Evolutionary conservation across 2,888 invertebrate genomes (phyloP).

Genomic region (Eurytoma californica): DNA sequence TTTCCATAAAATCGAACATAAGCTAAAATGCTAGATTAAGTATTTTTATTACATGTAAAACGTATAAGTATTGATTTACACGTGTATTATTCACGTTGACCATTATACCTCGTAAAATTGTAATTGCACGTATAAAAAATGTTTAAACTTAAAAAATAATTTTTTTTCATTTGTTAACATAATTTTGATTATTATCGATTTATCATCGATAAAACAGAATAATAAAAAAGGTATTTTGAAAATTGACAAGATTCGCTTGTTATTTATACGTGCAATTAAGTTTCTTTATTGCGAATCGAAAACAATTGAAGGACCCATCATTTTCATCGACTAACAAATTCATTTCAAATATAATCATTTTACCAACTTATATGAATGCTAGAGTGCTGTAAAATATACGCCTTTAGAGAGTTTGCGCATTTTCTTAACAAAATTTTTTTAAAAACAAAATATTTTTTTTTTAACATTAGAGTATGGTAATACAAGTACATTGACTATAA

Average conservation of each 20-base stretch:
- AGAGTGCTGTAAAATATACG: conserved; percentile 74
- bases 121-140: conserved; percentile 23
- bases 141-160: neutral
- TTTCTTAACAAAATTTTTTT: conserved; percentile 46
- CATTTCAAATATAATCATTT: conserved; percentile 49
- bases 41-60: conserved; percentile 44
- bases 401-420: conserved; percentile 72
- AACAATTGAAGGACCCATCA: conserved; percentile 23
- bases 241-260: neutral
- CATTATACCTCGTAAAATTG: conserved; percentile 36
- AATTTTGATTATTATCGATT: neutral
- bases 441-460: neutral
- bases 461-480: conserved; percentile 28
- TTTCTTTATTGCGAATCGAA: conserved; percentile 25
- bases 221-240: neutral
- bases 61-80: conserved; percentile 53
- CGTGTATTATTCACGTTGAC: conserved; percentile 54
- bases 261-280: conserved; percentile 31
- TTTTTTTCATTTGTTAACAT: neutral
- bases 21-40: conserved; percentile 48
- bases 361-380: conserved; percentile 69
- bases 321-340: conserved; percentile 42
- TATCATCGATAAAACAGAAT: neutral
- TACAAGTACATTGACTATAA: conserved; percentile 19
- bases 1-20: conserved; percentile 19